Evolutionary conservation across 2,113 vertebrate genomes (phyloP).

Genomic region (Poicephalus gulielmi): DNA sequence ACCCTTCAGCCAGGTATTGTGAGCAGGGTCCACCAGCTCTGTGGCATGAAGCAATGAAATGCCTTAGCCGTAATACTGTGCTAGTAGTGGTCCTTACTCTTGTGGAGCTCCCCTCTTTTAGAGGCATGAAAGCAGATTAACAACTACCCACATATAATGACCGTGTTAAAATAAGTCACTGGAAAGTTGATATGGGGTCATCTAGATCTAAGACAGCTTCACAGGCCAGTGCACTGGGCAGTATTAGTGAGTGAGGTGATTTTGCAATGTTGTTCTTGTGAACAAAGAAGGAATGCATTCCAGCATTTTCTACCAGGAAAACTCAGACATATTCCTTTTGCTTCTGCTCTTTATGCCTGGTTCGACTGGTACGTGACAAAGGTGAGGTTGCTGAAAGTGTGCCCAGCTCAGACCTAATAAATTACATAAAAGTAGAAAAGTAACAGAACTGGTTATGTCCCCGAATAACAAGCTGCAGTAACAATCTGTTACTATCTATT

Average conservation of each 20-base stretch:
- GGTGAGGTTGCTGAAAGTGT: background rate
- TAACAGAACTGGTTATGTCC: background rate
- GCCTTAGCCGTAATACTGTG: background rate
- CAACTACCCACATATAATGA: background rate
- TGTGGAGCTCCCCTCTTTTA: background rate
- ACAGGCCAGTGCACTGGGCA: background rate
- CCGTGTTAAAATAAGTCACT: background rate
- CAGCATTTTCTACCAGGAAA: background rate
- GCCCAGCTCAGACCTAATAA: background rate
- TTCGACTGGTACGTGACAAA: background rate
- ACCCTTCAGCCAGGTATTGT: background rate
- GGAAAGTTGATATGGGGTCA: background rate
- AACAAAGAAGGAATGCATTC: background rate
- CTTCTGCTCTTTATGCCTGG: background rate
- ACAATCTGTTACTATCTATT: background rate
- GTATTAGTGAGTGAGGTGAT: background rate
- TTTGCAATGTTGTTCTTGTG: background rate
- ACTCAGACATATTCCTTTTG: background rate
- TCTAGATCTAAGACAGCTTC: background rate
- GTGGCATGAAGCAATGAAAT: background rate
- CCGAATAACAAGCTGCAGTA: background rate
- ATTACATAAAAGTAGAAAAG: background rate
- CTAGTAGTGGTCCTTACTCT: background rate
- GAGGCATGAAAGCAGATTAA: background rate
- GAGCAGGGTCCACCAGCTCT: background rate